Percentiles rank a stretch among this genome's conserved stretches.
Evolutionary conservation across 2,797 vertebrate species (phyloP).

Genomic region (Heteromormyrus szaboi): DNA sequence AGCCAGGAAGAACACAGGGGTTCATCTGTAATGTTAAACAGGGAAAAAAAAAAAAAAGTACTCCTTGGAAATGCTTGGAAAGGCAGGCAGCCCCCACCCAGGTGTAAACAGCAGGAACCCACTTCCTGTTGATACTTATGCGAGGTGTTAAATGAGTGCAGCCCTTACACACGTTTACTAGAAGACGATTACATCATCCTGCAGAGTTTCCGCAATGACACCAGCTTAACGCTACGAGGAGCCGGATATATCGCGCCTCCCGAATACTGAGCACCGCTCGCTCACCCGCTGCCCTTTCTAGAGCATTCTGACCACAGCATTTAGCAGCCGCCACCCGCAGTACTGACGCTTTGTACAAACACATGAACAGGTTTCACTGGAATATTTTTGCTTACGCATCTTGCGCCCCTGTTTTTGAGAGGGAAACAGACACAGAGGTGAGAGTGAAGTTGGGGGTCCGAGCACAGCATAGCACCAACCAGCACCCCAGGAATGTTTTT

Average conservation of each 20-base stretch:
- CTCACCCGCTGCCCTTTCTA: not conserved
- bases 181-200: not conserved
- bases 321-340: not conserved
- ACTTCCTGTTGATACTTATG: not conserved
- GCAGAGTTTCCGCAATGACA: not conserved
- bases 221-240: not conserved
- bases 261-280: not conserved
- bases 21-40: slow-evolving; percentile 16
- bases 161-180: not conserved
- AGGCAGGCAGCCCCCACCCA: not conserved
- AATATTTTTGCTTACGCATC: not conserved
- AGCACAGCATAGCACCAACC: not conserved
- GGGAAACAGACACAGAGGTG: not conserved
- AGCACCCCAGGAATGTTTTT: not conserved
- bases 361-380: not conserved
- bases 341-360: not conserved
- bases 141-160: not conserved
- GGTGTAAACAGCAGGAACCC: not conserved
- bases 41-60: not conserved
- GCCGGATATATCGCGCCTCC: not conserved
- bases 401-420: not conserved
- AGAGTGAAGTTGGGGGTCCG: not conserved
- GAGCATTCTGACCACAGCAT: not conserved
- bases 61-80: not conserved
- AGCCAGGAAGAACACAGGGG: slow-evolving; percentile 6